Percentiles rank a stretch among this genome's conserved stretches.
Conservation (phyloP, 1,140 invertebrate species). For the Melipona quadrifasciata region DNA sequence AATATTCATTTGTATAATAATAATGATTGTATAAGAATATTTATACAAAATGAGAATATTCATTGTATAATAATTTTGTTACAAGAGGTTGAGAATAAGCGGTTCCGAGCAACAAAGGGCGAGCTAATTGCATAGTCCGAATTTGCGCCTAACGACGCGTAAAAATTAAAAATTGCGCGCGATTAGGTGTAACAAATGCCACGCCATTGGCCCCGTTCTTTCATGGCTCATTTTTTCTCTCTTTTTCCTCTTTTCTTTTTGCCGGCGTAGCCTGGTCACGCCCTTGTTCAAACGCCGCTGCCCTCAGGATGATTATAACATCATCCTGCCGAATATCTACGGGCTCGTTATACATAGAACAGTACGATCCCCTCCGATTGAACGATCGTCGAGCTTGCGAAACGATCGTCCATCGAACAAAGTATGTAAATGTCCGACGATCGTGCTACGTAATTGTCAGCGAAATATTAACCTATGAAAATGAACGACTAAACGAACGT, state of each 20-base stretch:
- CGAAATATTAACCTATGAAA: neutral
- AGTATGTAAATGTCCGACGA: neutral
- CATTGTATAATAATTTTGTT: no score
- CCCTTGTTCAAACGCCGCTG: slow-evolving; percentile 62
- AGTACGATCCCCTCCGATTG: slow-evolving; percentile 51
- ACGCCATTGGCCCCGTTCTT: slow-evolving; percentile 54
- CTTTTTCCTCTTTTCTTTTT: neutral
- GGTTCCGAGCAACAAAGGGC: neutral
- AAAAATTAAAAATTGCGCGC: slow-evolving; percentile 6
- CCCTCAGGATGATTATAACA: slow-evolving; percentile 62
- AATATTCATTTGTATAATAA: no score
- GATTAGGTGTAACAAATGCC: slow-evolving; percentile 48
- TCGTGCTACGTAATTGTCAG: neutral
- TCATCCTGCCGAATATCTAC: slow-evolving; percentile 57
- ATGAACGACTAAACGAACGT: no score
- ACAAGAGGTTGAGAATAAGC: neutral
- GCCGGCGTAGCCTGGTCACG: slow-evolving; percentile 52
- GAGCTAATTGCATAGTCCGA: no score
- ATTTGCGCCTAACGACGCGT: neutral
- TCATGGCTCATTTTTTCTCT: slow-evolving; percentile 38
- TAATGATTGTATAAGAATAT: no score
- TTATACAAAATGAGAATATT: no score
- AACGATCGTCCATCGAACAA: slow-evolving; percentile 19
- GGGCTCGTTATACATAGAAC: slow-evolving; percentile 55
- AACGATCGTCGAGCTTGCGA: slow-evolving; percentile 1